These are phyloP conservation scores for Macaria liturata DNA, from an alignment of 2,888 invertebrate genomes.

Conservation along the genomic window DNA sequence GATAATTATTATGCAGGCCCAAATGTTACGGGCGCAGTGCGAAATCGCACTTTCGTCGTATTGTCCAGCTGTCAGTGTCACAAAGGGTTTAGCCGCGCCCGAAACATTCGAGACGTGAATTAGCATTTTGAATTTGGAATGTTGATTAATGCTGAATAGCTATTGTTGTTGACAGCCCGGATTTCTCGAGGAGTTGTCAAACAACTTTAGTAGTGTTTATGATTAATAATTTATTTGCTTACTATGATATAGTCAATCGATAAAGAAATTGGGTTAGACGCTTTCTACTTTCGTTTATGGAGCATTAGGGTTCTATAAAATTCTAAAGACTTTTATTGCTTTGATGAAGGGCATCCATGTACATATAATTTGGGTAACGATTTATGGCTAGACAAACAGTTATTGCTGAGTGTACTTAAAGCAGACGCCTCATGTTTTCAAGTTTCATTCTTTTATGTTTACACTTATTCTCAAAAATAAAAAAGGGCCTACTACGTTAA, in stretches of 20 bases:
- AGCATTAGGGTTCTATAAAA: not conserved
- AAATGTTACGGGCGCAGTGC: constrained; percentile 55
- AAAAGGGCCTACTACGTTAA: too few species aligned
- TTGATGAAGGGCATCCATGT: too few species aligned
- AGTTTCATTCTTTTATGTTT: too few species aligned
- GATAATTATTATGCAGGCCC: constrained; percentile 60
- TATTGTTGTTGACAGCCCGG: constrained; percentile 25
- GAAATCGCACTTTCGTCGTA: constrained; percentile 23
- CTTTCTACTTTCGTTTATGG: constrained; percentile 22
- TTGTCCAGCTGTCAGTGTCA: constrained; percentile 29
- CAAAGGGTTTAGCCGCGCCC: constrained; percentile 25
- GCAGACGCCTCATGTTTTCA: too few species aligned
- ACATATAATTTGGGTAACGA: too few species aligned
- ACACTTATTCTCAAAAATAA: too few species aligned
- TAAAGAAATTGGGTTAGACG: constrained; percentile 1
- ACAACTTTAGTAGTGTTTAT: constrained; percentile 21
- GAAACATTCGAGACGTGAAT: constrained; percentile 15
- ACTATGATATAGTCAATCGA: constrained; percentile 20
- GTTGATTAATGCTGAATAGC: constrained; percentile 27
- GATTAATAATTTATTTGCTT: constrained; percentile 22
- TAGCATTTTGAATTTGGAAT: constrained; percentile 26
- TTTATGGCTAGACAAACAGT: too few species aligned
- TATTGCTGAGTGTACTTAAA: too few species aligned
- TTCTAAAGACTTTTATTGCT: too few species aligned
- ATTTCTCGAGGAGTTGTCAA: constrained; percentile 23